Conservation (phyloP, 2,113 vertebrate species). For the Tragelaphus buxtoni region DNA sequence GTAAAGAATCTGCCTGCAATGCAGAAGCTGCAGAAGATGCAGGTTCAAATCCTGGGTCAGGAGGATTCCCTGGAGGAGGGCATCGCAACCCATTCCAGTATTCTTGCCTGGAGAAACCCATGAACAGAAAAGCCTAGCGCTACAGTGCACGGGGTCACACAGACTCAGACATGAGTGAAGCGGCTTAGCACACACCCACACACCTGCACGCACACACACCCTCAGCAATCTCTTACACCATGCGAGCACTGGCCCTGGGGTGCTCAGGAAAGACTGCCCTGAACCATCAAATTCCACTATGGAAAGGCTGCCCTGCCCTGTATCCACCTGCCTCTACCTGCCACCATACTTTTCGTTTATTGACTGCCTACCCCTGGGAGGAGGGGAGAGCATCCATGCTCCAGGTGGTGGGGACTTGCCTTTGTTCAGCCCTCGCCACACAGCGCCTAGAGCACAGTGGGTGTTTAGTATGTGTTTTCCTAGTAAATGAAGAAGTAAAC, state of each 20-base stretch:
- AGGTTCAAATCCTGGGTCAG: not conserved
- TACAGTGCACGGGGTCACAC: not conserved
- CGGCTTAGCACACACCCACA: not conserved
- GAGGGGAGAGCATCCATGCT: not conserved
- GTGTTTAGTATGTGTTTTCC: not conserved
- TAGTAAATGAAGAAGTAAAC: not conserved
- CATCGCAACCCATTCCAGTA: not conserved
- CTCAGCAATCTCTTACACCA: not conserved
- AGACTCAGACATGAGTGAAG: not conserved
- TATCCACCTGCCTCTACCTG: not conserved
- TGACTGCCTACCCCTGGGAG: not conserved
- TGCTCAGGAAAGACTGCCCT: not conserved
- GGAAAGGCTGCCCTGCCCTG: not conserved
- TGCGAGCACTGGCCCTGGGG: fast-evolving
- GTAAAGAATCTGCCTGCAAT: not conserved
- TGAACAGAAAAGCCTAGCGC: not conserved
- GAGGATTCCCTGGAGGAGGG: not conserved
- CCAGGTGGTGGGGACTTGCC: not conserved
- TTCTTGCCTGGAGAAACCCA: not conserved
- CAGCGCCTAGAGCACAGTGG: not conserved
- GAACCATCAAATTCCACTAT: not conserved
- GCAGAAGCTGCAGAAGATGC: not conserved
- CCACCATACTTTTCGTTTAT: not conserved
- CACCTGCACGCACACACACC: not conserved
- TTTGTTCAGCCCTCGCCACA: not conserved